Conservation (phyloP, 1,140 invertebrate genomes). For the Cherax quadricarinatus region DNA sequence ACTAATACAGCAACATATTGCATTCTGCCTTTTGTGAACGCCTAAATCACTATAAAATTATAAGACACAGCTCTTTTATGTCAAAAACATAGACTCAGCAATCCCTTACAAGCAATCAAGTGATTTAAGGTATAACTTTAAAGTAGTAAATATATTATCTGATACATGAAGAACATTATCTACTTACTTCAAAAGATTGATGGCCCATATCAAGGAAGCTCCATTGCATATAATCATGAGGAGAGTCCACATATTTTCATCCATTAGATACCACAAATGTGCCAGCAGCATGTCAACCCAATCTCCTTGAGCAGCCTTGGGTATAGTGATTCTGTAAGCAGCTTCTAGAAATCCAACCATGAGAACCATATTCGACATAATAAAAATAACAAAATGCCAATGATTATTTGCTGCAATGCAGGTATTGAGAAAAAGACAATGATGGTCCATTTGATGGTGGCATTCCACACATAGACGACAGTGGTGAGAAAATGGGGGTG, state of each 20-base stretch:
- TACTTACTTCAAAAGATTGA: slow-evolving; percentile 58
- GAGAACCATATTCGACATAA: slow-evolving; percentile 46
- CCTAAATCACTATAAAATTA: no score
- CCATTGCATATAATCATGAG: slow-evolving; percentile 55
- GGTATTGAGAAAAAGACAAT: slow-evolving; percentile 65
- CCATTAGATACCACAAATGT: slow-evolving; percentile 18
- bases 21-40: no score
- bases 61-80: no score
- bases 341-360: slow-evolving; percentile 42
- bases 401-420: slow-evolving; percentile 64
- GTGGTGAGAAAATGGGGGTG: slow-evolving; percentile 56
- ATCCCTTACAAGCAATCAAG: no score
- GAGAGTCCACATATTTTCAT: slow-evolving; percentile 62
- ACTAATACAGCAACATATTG: no score
- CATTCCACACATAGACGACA: slow-evolving; percentile 58
- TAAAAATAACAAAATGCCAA: slow-evolving; percentile 61
- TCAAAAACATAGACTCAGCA: no score
- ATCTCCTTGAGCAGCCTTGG: slow-evolving; percentile 1
- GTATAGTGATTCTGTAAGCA: slow-evolving; percentile 15
- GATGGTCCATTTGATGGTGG: slow-evolving; percentile 61
- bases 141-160: neutral
- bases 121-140: neutral
- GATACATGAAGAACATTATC: neutral
- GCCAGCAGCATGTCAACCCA: slow-evolving; percentile 41
- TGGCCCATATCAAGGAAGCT: slow-evolving; percentile 50